These are phyloP conservation scores for Anticlea derivata DNA, from an alignment of 2,888 invertebrate species.

Conservation along the genomic window DNA sequence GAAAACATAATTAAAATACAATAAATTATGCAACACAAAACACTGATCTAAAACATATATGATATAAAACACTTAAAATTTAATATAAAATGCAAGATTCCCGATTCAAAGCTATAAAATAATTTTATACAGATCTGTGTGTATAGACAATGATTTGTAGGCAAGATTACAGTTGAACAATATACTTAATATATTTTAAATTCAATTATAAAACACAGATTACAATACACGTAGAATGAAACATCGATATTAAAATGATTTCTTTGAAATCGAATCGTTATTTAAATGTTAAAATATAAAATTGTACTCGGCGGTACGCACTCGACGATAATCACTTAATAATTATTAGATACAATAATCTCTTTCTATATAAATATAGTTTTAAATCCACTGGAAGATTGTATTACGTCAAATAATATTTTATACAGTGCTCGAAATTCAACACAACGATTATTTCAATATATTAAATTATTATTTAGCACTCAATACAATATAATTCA, in stretches of 20 bases:
- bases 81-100: slow-evolving; percentile 45
- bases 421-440: slow-evolving; percentile 30
- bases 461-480: slow-evolving; percentile 7
- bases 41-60: slow-evolving; percentile 54
- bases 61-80: slow-evolving; percentile 46
- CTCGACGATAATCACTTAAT: slow-evolving; percentile 29
- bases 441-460: slow-evolving; percentile 40
- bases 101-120: slow-evolving; percentile 24
- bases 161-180: slow-evolving; percentile 75
- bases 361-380: slow-evolving; percentile 42
- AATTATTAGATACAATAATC: slow-evolving; percentile 43
- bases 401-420: slow-evolving; percentile 43
- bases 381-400: slow-evolving; percentile 51
- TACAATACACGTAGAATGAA: slow-evolving; percentile 43
- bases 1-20: slow-evolving; percentile 67
- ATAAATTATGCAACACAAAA: slow-evolving; percentile 79
- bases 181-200: slow-evolving; percentile 43
- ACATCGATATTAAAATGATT: slow-evolving; percentile 57
- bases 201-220: slow-evolving; percentile 43
- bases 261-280: slow-evolving; percentile 67
- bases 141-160: slow-evolving; percentile 48
- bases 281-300: slow-evolving; percentile 54
- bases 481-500: slow-evolving; percentile 8
- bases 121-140: slow-evolving; percentile 39
- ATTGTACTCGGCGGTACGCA: slow-evolving; percentile 57